These are phyloP conservation scores for Brachionus manjavacas DNA, from an alignment of 1,140 invertebrate genomes.

Conservation along the genomic window DNA sequence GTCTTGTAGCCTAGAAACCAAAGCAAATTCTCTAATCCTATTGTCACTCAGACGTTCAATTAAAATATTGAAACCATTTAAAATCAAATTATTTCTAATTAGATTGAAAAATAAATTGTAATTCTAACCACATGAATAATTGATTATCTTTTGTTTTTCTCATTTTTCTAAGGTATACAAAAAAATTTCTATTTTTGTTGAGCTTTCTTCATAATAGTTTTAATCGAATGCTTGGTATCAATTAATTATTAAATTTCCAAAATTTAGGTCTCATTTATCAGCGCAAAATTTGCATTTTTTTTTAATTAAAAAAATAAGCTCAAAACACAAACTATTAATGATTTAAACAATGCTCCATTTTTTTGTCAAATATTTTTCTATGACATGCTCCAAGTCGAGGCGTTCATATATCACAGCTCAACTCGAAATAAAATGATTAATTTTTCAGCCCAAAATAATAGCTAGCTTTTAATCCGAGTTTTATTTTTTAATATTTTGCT, in stretches of 20 bases:
- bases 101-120: background rate
- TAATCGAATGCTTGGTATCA: background rate
- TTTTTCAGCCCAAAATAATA: background rate
- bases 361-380: background rate
- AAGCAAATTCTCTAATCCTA: background rate
- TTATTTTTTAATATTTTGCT: background rate
- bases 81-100: background rate
- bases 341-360: background rate
- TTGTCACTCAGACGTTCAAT: background rate
- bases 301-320: background rate
- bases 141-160: background rate
- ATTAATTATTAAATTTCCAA: background rate
- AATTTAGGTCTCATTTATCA: background rate
- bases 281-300: background rate
- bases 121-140: background rate
- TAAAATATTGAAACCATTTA: background rate
- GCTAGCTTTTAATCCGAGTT: background rate
- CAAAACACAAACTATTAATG: background rate
- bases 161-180: background rate
- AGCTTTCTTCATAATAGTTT: background rate
- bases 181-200: background rate
- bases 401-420: background rate
- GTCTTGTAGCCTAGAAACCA: background rate
- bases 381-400: background rate
- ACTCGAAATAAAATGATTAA: background rate